phyloP scores from a whole-genome alignment of 2,797 vertebrate species.

The Limosa lapponica region DNA sequence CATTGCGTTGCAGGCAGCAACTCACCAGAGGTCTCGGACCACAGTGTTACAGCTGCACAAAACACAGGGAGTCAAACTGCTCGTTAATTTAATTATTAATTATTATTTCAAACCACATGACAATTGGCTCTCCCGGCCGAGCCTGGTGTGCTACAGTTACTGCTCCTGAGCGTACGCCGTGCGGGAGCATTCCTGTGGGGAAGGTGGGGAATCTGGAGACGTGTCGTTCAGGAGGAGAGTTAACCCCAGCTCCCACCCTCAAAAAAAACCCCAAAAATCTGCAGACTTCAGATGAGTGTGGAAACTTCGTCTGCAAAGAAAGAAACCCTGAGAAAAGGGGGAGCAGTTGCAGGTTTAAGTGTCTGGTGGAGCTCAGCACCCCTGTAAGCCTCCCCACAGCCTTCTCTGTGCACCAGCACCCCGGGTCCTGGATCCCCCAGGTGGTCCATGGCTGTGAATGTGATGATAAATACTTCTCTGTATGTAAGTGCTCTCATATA shows the following conservation, averaged over 20 bases:
- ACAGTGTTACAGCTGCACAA: neutral
- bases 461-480: accelerated
- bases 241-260: neutral
- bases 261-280: neutral
- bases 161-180: neutral
- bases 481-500: accelerated
- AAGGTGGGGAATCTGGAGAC: neutral
- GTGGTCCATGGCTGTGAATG: accelerated
- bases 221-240: neutral
- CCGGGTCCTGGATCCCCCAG: neutral
- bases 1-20: neutral
- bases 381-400: neutral
- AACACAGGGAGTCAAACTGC: neutral
- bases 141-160: neutral
- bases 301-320: neutral
- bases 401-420: neutral
- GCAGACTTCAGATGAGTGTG: neutral
- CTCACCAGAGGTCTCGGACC: neutral
- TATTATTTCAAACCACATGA: neutral
- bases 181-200: neutral
- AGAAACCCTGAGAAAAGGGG: neutral
- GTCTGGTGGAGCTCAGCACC: neutral
- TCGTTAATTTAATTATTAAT: neutral
- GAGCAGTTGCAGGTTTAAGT: neutral
- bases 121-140: neutral